Conservation (phyloP, 1,140 invertebrate species). For the Papilio polytes region DNA sequence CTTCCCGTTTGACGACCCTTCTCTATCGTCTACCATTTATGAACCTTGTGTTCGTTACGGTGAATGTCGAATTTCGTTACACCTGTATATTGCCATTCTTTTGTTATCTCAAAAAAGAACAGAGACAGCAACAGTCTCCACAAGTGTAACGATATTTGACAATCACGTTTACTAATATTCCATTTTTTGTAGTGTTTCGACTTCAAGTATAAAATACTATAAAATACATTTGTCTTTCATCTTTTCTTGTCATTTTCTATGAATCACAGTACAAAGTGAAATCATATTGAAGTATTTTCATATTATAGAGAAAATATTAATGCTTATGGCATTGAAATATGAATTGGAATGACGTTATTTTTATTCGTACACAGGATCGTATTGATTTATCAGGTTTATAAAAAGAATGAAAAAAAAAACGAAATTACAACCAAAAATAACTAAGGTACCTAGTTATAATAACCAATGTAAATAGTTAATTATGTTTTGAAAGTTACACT, state of each 20-base stretch:
- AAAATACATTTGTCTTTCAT: slow-evolving; percentile 20
- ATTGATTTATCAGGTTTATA: slow-evolving; percentile 3
- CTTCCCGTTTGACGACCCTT: slow-evolving; percentile 71
- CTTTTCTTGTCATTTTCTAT: slow-evolving; percentile 21
- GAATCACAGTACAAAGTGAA: slow-evolving; percentile 37
- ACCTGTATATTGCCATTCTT: too few species aligned
- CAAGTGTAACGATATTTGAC: too few species aligned
- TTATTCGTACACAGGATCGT: neutral
- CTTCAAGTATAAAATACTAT: slow-evolving; percentile 38
- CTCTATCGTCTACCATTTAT: slow-evolving; percentile 65
- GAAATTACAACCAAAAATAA: slow-evolving; percentile 55
- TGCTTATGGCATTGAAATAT: slow-evolving; percentile 14
- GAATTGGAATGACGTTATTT: slow-evolving; percentile 13
- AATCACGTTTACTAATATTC: slow-evolving; percentile 23
- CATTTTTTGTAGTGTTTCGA: slow-evolving; percentile 34
- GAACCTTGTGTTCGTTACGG: slow-evolving; percentile 35
- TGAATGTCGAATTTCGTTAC: too few species aligned
- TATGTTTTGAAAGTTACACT: slow-evolving; percentile 79
- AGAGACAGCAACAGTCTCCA: too few species aligned
- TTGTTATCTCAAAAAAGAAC: too few species aligned
- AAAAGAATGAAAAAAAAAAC: slow-evolving; percentile 44
- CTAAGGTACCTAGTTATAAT: slow-evolving; percentile 62
- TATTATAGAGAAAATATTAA: slow-evolving; percentile 28
- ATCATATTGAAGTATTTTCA: slow-evolving; percentile 36
- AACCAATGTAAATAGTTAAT: slow-evolving; percentile 76